Evolutionary conservation across 2,113 vertebrate species (phyloP).

Genomic region (Cichladusa arquata): DNA sequence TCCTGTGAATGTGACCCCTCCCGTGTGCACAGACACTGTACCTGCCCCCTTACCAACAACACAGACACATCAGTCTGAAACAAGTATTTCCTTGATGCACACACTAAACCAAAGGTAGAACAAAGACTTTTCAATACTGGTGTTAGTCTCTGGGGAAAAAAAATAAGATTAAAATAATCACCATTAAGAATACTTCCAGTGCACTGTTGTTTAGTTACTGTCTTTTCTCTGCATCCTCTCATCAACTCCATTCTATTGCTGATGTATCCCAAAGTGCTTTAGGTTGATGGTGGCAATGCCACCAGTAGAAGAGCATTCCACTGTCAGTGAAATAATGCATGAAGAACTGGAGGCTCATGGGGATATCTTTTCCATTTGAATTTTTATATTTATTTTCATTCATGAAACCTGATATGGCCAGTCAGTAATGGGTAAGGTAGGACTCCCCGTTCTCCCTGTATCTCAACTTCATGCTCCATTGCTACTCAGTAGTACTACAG

Average conservation of each 20-base stretch:
- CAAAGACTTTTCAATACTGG: not conserved
- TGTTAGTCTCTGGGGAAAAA: not conserved
- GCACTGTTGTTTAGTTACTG: not conserved
- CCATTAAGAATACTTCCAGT: not conserved
- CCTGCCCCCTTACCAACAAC: not conserved
- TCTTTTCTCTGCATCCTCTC: not conserved
- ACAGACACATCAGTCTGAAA: not conserved
- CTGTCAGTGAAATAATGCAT: not conserved
- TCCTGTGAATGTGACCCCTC: not conserved
- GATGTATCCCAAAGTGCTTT: not conserved
- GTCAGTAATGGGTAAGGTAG: not conserved
- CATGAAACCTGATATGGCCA: not conserved
- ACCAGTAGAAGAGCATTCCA: not conserved
- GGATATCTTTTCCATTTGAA: not conserved
- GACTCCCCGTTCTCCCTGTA: not conserved
- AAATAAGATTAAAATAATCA: not conserved
- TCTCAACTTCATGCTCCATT: not conserved
- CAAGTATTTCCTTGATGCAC: not conserved
- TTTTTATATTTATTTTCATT: not conserved
- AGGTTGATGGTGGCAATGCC: not conserved
- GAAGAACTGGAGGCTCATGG: not conserved
- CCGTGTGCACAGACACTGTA: too few relatives aligned
- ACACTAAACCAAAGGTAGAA: not conserved
- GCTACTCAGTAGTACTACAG: not conserved
- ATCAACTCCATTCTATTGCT: accelerated